These are phyloP conservation scores for Ophonus ardosiacus DNA, from an alignment of 2,888 invertebrate species.

Conservation along the genomic window DNA sequence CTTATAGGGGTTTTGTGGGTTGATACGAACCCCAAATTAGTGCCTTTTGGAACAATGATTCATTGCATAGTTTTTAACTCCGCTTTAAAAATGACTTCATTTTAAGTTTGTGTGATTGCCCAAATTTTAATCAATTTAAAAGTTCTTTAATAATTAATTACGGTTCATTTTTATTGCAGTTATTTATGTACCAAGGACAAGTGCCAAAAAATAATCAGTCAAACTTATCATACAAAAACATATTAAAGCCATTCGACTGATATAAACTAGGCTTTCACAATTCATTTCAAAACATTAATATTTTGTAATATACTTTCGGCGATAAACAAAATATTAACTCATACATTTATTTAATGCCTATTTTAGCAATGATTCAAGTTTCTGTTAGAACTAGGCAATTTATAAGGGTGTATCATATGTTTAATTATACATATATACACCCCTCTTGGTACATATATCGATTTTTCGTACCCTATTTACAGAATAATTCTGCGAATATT, in stretches of 20 bases:
- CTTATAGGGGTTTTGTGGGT: too few species aligned
- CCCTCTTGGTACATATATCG: conserved; percentile 13
- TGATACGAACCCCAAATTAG: too few species aligned
- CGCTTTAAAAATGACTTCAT: too few species aligned
- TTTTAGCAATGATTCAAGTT: not conserved
- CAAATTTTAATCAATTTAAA: not conserved
- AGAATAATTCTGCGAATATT: not conserved
- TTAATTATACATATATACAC: conserved; percentile 5
- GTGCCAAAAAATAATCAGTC: not conserved
- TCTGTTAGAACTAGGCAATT: not conserved
- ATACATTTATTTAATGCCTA: not conserved
- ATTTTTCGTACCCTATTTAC: conserved; percentile 3
- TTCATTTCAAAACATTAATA: not conserved
- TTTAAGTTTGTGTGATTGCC: not conserved
- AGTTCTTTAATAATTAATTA: not conserved
- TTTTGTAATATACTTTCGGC: not conserved
- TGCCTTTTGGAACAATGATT: too few species aligned
- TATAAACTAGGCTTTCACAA: not conserved
- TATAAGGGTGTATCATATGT: conserved; percentile 6
- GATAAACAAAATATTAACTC: not conserved
- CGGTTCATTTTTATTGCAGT: not conserved
- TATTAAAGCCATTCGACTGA: too few species aligned
- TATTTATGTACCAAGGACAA: not conserved
- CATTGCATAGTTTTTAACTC: too few species aligned
- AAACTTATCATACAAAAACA: too few species aligned